Conservation (phyloP, 2,888 invertebrate genomes). For the Rhamnusium bicolor region DNA sequence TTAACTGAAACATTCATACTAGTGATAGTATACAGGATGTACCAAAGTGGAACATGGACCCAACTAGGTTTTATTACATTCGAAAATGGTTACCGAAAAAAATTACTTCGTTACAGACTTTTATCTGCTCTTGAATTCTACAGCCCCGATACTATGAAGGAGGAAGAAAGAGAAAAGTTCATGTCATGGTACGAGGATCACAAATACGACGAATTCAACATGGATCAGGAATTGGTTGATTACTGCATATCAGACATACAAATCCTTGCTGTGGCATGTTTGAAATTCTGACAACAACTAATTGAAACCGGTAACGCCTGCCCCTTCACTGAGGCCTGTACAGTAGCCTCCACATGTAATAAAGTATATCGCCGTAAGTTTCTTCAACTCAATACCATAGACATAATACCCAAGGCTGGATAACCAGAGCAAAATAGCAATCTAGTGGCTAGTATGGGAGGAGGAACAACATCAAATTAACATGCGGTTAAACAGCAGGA, state of each 20-base stretch:
- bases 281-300: constrained; percentile 54
- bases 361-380: constrained; percentile 1
- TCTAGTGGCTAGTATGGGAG: neutral
- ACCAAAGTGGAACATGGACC: no score
- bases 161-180: constrained; percentile 22
- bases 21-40: no score
- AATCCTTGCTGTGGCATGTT: constrained; percentile 56
- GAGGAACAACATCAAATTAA: neutral
- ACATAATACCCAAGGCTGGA: neutral
- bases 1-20: no score
- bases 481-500: neutral
- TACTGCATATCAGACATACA: constrained; percentile 54
- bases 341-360: constrained; percentile 46
- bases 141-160: constrained; percentile 1
- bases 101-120: no score
- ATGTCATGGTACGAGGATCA: constrained; percentile 42
- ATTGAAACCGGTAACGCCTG: constrained; percentile 45
- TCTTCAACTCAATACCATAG: neutral
- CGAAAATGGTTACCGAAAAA: no score
- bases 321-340: constrained; percentile 55
- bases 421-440: neutral
- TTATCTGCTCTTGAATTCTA: constrained; percentile 39
- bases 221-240: constrained; percentile 55
- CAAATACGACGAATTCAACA: constrained; percentile 50
- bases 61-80: no score